Evolutionary conservation across 1,140 invertebrate species (phyloP), one percentile per base, ranked within the genome.

Genomic region (Leptopilina clavipes): DNA sequence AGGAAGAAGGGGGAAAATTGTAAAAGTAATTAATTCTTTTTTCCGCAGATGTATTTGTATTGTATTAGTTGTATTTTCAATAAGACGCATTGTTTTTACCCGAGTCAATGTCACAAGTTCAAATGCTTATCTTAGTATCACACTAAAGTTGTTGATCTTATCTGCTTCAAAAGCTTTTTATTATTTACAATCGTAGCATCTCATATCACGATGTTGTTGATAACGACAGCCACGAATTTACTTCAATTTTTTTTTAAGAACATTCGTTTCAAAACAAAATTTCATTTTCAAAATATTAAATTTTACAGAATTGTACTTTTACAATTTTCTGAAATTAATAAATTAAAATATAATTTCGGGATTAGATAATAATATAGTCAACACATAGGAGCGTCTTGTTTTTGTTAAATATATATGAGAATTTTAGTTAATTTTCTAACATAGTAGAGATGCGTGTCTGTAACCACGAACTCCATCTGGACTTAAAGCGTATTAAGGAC

Each of bases 401-500:
- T 40, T 40, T 40, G 5, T 40, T 7, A 40, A 40, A 9, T 40
- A 5, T 31, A 31, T 3, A 40, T 40, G 25, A 40, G 8, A 40
- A 40, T 40, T 40, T 40, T 65, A 37, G 6, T n/a, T 5, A 31
- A 65, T 65, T 65, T 65, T 65, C 22, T 65, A 54, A 31, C 25
- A n/a, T 25, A 25, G 14, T 65, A 22, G 22, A 65, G 14, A 65
- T 22, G 25, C 22, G 25, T 31, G 59, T 65, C 14, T 31, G 19
- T 31, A 65, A n/a, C 25, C 6, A n/a, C 59, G 12, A 65, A 31
- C 59, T 65, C 59, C 59, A 65, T 65, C 59, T 65, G 59, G 59
- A 65, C 59, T 65, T 65, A 5, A 65, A 31, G 59, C 59, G 59
- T 65, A 65, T 65, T 65, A 65, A 65, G 59, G 59, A 65, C 59